Conservation (phyloP, 2,888 invertebrate genomes). For the Mylabris sibirica region DNA sequence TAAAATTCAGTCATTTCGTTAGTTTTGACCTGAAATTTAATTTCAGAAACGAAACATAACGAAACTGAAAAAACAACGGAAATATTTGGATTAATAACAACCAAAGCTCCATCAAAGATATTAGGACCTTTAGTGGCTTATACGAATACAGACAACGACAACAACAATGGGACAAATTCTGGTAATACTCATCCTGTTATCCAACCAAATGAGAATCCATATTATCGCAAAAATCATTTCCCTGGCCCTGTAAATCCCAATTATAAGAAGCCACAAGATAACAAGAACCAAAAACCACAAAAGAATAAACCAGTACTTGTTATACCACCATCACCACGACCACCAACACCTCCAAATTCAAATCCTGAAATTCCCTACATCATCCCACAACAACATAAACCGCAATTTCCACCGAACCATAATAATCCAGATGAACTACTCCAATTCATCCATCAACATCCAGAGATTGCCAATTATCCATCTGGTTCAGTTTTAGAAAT, state of each 20-base stretch:
- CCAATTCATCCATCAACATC: slow-evolving; percentile 59
- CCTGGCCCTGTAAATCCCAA: slow-evolving; percentile 62
- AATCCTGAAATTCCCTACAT: slow-evolving; percentile 25
- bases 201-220: slow-evolving; percentile 49
- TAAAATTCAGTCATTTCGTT: slow-evolving; percentile 14
- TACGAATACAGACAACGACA: slow-evolving; percentile 52
- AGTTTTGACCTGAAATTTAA: slow-evolving; percentile 41
- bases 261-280: slow-evolving; percentile 43
- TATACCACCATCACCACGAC: slow-evolving; percentile 39
- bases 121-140: slow-evolving; percentile 57
- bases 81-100: slow-evolving; percentile 38
- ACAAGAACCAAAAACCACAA: slow-evolving; percentile 32
- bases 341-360: slow-evolving; percentile 24
- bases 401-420: slow-evolving; percentile 43
- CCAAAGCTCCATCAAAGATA: slow-evolving; percentile 54
- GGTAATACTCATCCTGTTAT: slow-evolving; percentile 25
- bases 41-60: slow-evolving; percentile 48
- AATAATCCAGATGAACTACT: slow-evolving; percentile 56
- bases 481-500: slow-evolving; percentile 59
- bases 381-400: slow-evolving; percentile 29
- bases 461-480: slow-evolving; percentile 59
- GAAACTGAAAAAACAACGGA: slow-evolving; percentile 44
- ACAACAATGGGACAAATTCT: slow-evolving; percentile 31
- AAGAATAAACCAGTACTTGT: slow-evolving; percentile 43
- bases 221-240: slow-evolving; percentile 51